Conservation (phyloP, 2,797 vertebrate genomes). For the Xenops minutus region DNA sequence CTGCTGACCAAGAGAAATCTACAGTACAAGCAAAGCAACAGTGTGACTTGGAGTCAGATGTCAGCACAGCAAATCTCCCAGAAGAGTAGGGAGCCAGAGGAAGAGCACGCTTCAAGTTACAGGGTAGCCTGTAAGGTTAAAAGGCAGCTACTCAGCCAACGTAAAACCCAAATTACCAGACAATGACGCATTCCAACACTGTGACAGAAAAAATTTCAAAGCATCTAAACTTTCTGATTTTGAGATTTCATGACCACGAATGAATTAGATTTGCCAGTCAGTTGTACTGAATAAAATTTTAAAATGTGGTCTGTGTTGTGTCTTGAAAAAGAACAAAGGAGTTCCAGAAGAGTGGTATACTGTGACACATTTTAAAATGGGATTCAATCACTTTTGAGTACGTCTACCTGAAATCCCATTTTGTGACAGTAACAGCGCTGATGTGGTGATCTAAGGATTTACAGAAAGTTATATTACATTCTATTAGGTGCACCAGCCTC, state of each 20-base stretch:
- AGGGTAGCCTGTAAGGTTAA: neutral
- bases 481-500: neutral
- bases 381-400: neutral
- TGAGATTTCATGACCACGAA: neutral
- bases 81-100: neutral
- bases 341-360: neutral
- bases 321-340: neutral
- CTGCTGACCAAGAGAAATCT: neutral
- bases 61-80: neutral
- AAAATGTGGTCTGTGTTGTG: fast-evolving
- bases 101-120: neutral
- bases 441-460: neutral
- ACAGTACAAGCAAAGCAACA: neutral
- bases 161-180: neutral
- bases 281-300: neutral
- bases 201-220: neutral
- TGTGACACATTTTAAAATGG: neutral
- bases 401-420: neutral
- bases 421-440: neutral
- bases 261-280: neutral
- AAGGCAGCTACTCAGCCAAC: neutral
- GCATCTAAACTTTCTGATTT: neutral
- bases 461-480: neutral
- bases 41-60: neutral
- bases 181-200: neutral